phyloP scores from a whole-genome alignment of 2,797 vertebrate genomes.

The Acomys russatus region DNA sequence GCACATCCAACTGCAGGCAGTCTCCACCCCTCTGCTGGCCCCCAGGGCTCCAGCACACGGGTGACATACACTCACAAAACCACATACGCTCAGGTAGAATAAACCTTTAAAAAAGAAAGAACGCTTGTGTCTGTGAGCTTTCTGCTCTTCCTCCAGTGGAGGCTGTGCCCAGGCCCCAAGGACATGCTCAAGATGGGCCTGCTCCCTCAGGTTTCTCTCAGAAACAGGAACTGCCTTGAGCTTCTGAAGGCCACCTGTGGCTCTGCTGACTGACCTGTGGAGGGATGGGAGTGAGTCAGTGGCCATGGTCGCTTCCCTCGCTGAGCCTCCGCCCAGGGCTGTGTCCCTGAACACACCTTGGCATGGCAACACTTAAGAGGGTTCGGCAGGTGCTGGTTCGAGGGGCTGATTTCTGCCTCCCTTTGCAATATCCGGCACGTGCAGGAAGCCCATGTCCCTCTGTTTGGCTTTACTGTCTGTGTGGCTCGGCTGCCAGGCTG shows the following conservation, averaged over 20 bases:
- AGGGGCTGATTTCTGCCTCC: neutral
- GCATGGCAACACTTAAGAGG: neutral
- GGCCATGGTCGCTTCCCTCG: neutral
- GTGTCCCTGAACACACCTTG: neutral
- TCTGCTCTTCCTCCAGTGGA: neutral
- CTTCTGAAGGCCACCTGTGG: neutral
- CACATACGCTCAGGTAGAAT: too few species aligned
- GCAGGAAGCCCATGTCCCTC: neutral
- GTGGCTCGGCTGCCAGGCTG: constrained; percentile 68
- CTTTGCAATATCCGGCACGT: neutral
- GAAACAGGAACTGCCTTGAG: neutral
- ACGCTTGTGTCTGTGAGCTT: neutral
- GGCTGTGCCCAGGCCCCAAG: neutral
- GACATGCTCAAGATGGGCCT: neutral
- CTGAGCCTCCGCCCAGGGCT: neutral
- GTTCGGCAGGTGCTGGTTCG: neutral
- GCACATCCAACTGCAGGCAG: neutral
- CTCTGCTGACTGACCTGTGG: neutral
- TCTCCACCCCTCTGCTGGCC: neutral
- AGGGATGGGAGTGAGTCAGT: neutral
- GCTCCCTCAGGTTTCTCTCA: neutral
- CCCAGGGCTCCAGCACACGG: neutral
- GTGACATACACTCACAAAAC: neutral
- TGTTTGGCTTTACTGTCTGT: constrained; percentile 47
- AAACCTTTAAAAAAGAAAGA: neutral